Conservation (phyloP, 2,888 invertebrate genomes). For the Eupithecia tripunctaria region DNA sequence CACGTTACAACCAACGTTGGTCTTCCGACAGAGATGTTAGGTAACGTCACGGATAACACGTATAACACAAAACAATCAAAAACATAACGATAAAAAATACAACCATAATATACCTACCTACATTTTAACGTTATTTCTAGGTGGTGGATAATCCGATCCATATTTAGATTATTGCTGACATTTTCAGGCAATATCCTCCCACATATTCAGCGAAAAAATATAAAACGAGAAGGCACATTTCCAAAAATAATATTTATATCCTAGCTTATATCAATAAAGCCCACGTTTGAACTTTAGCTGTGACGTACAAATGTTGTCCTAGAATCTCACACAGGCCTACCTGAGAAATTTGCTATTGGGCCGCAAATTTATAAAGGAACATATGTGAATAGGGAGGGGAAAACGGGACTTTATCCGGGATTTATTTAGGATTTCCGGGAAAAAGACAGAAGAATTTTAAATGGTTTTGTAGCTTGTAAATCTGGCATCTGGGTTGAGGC, state of each 20-base stretch:
- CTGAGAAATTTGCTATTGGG: slow-evolving; percentile 38
- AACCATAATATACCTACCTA: no score
- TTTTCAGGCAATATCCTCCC: not conserved
- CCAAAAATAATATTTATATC: not conserved
- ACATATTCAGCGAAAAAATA: not conserved
- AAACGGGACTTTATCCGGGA: slow-evolving; percentile 13
- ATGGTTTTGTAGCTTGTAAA: not conserved
- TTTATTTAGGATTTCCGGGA: slow-evolving; percentile 7
- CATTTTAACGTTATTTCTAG: not conserved
- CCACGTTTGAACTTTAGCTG: slow-evolving; percentile 16
- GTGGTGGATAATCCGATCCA: not conserved
- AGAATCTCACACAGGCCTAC: slow-evolving; percentile 30
- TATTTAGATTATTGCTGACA: not conserved
- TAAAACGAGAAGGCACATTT: not conserved
- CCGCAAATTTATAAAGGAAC: slow-evolving; percentile 44
- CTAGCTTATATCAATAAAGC: slow-evolving; percentile 15
- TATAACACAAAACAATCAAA: no score
- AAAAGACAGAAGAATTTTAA: not conserved
- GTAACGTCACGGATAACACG: no score
- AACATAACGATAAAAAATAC: no score
- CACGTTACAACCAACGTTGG: no score
- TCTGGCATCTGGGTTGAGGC: not conserved
- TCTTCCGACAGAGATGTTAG: no score
- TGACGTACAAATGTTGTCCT: slow-evolving; percentile 24
- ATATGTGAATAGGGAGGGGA: slow-evolving; percentile 39